Conservation (phyloP, 2,888 invertebrate species). For the Polyommatus iphigenia region DNA sequence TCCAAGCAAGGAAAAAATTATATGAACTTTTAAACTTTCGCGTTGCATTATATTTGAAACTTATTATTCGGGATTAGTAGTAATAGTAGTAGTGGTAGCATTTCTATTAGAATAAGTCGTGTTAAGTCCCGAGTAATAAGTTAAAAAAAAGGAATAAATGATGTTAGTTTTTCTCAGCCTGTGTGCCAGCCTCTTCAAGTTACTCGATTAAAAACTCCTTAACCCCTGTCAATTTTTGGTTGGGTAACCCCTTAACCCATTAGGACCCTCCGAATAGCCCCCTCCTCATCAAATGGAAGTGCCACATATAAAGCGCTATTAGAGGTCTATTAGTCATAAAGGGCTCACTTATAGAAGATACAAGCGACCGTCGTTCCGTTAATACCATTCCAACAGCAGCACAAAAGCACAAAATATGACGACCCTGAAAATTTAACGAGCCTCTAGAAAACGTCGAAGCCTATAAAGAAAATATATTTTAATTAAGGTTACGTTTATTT, state of each 20-base stretch:
- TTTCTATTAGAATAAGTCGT: too few species aligned
- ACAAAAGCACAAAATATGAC: slow-evolving; percentile 11
- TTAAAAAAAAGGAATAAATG: too few species aligned
- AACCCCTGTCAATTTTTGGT: not conserved
- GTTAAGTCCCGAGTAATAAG: too few species aligned
- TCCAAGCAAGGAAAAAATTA: too few species aligned
- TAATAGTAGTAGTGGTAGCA: too few species aligned
- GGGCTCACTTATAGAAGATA: not conserved
- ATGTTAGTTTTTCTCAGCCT: too few species aligned
- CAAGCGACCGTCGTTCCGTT: not conserved
- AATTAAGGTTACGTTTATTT: slow-evolving; percentile 15
- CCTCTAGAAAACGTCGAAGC: slow-evolving; percentile 4
- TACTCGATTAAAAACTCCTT: not conserved
- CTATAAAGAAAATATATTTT: not conserved
- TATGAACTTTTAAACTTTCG: too few species aligned
- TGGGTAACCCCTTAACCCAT: not conserved
- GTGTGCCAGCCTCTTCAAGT: not conserved
- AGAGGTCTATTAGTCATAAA: slow-evolving; percentile 12
- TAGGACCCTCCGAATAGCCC: not conserved
- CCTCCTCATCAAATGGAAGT: not conserved
- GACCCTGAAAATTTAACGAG: slow-evolving; percentile 15
- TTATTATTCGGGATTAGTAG: too few species aligned
- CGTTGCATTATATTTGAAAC: too few species aligned
- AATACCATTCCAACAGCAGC: not conserved
- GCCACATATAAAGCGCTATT: slow-evolving; percentile 6